Percentiles rank a stretch among this genome's conserved stretches.
Evolutionary conservation across 2,797 vertebrate genomes (phyloP).

Genomic region (Enteromius afrohamiltoni): DNA sequence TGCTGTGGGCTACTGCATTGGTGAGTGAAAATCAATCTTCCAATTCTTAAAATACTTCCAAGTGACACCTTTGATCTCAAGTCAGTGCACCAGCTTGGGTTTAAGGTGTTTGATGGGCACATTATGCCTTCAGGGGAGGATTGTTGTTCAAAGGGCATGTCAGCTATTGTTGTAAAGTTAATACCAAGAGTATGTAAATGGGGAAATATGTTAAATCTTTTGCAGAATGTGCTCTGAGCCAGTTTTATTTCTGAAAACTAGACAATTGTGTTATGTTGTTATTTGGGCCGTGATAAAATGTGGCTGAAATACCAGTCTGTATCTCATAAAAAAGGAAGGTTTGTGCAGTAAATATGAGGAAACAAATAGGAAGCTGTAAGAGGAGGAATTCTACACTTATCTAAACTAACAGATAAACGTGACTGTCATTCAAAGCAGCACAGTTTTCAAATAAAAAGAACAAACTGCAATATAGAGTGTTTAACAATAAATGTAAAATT

Average conservation of each 20-base stretch:
- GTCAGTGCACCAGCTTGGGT: slow-evolving; percentile 1
- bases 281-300: background rate
- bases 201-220: background rate
- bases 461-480: background rate
- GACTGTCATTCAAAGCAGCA: background rate
- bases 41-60: slow-evolving; percentile 7
- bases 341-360: background rate
- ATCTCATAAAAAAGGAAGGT: background rate
- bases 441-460: background rate
- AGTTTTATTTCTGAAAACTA: background rate
- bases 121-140: slow-evolving; percentile 27
- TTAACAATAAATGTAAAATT: background rate
- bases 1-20: slow-evolving; percentile 81
- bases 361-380: slow-evolving; percentile 12
- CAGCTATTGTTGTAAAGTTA: background rate
- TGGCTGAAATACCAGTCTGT: background rate
- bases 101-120: background rate
- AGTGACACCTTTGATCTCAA: slow-evolving; percentile 19
- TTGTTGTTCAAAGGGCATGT: slow-evolving; percentile 16
- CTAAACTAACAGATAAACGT: background rate
- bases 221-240: background rate
- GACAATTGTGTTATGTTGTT: background rate
- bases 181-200: slow-evolving; percentile 16
- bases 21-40: slow-evolving; percentile 75
- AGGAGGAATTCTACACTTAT: background rate